Percentiles rank a stretch among this genome's conserved stretches.
phyloP scores from a whole-genome alignment of 1,140 invertebrate species.

The Pteromalus puparum region DNA sequence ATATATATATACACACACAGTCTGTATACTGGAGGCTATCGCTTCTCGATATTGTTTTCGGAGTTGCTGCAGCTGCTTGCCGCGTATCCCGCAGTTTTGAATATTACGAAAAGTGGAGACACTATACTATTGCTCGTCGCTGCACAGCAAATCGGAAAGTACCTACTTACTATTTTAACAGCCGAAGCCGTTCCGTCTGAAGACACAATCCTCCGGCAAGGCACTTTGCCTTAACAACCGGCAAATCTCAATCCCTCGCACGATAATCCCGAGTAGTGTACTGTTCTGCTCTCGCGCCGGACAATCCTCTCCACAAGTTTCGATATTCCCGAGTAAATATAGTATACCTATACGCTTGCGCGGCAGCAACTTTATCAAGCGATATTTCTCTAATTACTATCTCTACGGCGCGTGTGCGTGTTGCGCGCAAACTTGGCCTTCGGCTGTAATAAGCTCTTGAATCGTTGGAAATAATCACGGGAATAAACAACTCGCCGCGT shows the following conservation, averaged over 20 bases:
- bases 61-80: no score
- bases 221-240: slow-evolving; percentile 37
- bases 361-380: slow-evolving; percentile 60
- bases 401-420: slow-evolving; percentile 50
- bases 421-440: not conserved
- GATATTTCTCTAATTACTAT: slow-evolving; percentile 74
- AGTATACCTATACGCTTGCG: no score
- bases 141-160: not conserved
- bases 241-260: not conserved
- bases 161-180: slow-evolving; percentile 34
- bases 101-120: not conserved
- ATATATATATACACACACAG: not conserved
- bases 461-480: not conserved
- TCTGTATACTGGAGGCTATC: no score
- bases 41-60: slow-evolving; percentile 26
- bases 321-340: slow-evolving; percentile 57
- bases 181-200: not conserved
- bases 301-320: slow-evolving; percentile 68
- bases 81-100: no score
- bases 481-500: not conserved
- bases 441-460: not conserved
- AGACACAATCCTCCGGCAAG: not conserved
- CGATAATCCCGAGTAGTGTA: slow-evolving; percentile 18
- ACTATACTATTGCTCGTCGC: not conserved
- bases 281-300: slow-evolving; percentile 29